Conservation (phyloP, 2,113 vertebrate genomes). For the Hemiscyllium ocellatum region DNA sequence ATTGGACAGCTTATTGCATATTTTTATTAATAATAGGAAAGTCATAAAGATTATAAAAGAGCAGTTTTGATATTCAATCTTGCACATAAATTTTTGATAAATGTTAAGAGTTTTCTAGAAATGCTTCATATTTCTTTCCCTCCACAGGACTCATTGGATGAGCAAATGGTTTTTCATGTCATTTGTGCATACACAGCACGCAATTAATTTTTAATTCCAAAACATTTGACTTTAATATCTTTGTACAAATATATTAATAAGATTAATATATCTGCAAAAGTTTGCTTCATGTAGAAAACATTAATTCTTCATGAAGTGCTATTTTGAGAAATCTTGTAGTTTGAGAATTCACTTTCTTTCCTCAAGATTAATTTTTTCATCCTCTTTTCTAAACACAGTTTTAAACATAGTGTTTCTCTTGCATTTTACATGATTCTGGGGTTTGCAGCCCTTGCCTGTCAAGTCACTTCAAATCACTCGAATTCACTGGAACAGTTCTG, state of each 20-base stretch:
- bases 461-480: conserved; percentile 79
- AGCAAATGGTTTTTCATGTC: conserved; percentile 30
- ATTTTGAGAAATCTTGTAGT: not conserved
- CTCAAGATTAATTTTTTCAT: conserved; percentile 51
- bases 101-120: conserved; percentile 10
- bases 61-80: conserved; percentile 22
- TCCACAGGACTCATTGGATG: conserved; percentile 19
- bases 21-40: conserved; percentile 31
- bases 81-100: conserved; percentile 36
- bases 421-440: conserved; percentile 89
- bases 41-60: conserved; percentile 15
- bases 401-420: conserved; percentile 69
- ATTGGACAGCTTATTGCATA: not conserved
- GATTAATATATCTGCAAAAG: not conserved
- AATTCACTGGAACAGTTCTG: conserved; percentile 70
- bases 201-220: conserved; percentile 27
- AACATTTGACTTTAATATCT: conserved; percentile 11
- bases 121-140: conserved; percentile 26
- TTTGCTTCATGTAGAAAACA: not conserved
- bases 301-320: not conserved
- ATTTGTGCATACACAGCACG: conserved; percentile 22
- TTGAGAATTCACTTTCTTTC: not conserved
- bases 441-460: conserved; percentile 85
- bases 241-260: not conserved
- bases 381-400: conserved; percentile 55